Evolutionary conservation across 2,888 invertebrate genomes (phyloP), one percentile per base, ranked within the genome.

Genomic region (Eilema sororculum): DNA sequence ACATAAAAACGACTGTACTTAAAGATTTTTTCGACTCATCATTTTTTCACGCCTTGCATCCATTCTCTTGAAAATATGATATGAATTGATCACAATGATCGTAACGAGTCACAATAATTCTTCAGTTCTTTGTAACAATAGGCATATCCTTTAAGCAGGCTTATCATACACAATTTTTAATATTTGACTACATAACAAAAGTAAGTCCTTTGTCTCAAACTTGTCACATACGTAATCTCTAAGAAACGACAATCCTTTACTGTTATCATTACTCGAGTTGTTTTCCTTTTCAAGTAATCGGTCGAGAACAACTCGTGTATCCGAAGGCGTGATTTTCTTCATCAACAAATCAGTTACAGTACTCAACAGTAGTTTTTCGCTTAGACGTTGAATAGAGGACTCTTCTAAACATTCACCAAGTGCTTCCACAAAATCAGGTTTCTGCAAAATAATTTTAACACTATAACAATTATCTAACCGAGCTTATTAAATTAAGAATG

Each of bases 121-220:
- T 70, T 70, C 72, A 65, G 13, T n/a, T 63, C 41, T 28, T 63
- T 70, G 67, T 37, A 52, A 52, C 52, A 60, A 41, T 62, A 62
- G 28, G 30, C 59, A 59, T 60, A 69, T 73, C 28, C 63, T 66
- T 71, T 83, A 86, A 16, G 73, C 61, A 57, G 83, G 75, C 71
- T 87, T 90, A 37, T 90, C 84, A 73, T 90, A 82, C 25, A 89
- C 75, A 68, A 85, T 87, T 64, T 86, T 86, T 65, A 94, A 80
- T 64, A 94, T 70, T 13, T 90, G 78, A 82, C 88, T 90, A 84
- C 93, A 92, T 65, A 93, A 87, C 69, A 89, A 75, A 66, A 91
- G 83, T 65, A 93, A 86, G 68, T 91, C 88, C 78, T 83, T 90
- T 41, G 82, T 73, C 41, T 84, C 85, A 79, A 90, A 93, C 69